A percentile compares a stretch with the other conserved stretches of the same genome.
Conservation (phyloP, 2,888 invertebrate species). For the Hemaris fuciformis region DNA sequence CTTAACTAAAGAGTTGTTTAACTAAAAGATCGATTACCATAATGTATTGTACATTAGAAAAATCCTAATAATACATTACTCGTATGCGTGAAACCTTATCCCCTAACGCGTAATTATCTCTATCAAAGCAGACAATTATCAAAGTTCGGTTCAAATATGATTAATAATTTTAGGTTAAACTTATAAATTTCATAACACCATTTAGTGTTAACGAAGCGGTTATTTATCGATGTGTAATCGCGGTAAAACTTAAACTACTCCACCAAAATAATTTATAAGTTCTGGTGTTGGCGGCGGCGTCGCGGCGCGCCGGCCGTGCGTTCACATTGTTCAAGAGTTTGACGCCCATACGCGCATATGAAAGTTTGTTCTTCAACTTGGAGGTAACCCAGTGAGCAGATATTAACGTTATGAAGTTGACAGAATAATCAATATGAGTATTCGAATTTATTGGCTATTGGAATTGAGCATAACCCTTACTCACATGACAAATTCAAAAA, state of each 20-base stretch:
- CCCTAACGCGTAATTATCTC: no score
- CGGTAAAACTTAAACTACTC: conserved; percentile 52
- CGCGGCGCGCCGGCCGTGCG: conserved; percentile 33
- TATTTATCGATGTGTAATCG: conserved; percentile 50
- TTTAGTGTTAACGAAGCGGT: conserved; percentile 37
- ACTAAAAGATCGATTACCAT: no score
- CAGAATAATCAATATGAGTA: conserved; percentile 20
- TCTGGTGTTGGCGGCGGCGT: conserved; percentile 37
- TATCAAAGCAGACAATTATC: neutral
- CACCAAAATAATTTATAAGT: conserved; percentile 58
- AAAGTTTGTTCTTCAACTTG: conserved; percentile 30
- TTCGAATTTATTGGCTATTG: conserved; percentile 16
- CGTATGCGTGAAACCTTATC: no score
- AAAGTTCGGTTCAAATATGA: neutral
- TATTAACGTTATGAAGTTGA: conserved; percentile 31
- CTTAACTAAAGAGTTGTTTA: no score
- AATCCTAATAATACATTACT: no score
- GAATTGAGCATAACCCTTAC: no score
- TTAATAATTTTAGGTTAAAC: conserved; percentile 3
- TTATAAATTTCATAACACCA: conserved; percentile 40
- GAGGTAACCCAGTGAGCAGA: conserved; percentile 29
- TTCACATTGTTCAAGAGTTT: conserved; percentile 53
- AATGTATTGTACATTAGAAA: no score
- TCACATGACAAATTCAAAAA: no score
- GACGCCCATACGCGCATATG: conserved; percentile 22